Evolutionary conservation across 2,113 vertebrate genomes (phyloP).

Genomic region (Loxodonta africana): DNA sequence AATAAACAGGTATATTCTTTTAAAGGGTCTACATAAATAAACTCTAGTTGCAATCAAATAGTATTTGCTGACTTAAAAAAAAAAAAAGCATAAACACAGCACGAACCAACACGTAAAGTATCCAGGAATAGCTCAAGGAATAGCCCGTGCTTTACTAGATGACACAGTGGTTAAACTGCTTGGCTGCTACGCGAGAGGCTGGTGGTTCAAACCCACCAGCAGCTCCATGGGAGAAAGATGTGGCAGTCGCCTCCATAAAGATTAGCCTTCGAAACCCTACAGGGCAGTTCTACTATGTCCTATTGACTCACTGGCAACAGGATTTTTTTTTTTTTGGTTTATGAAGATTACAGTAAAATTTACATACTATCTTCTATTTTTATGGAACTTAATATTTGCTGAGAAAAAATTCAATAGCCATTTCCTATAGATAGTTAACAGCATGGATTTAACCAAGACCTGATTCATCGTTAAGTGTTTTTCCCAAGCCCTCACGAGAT

Average conservation of each 20-base stretch:
- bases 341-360: constrained; percentile 23
- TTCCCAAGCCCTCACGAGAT: not conserved
- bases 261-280: too few relatives aligned
- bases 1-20: constrained; percentile 21
- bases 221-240: too few relatives aligned
- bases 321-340: too few relatives aligned
- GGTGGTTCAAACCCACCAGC: too few relatives aligned
- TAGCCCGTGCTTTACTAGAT: not conserved
- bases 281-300: too few relatives aligned
- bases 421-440: not conserved
- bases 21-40: constrained; percentile 14
- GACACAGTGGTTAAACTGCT: not conserved
- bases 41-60: constrained; percentile 28
- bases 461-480: not conserved
- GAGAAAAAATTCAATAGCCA: constrained; percentile 24
- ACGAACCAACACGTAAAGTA: not conserved
- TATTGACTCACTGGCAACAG: too few relatives aligned
- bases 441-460: constrained; percentile 22
- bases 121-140: not conserved
- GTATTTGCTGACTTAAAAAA: not conserved
- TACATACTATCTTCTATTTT: not conserved
- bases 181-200: too few relatives aligned
- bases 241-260: too few relatives aligned
- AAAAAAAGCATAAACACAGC: not conserved
- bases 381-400: constrained; percentile 26